Conservation (phyloP, 1,140 invertebrate species). For the Metopolophium dirhodum region DNA sequence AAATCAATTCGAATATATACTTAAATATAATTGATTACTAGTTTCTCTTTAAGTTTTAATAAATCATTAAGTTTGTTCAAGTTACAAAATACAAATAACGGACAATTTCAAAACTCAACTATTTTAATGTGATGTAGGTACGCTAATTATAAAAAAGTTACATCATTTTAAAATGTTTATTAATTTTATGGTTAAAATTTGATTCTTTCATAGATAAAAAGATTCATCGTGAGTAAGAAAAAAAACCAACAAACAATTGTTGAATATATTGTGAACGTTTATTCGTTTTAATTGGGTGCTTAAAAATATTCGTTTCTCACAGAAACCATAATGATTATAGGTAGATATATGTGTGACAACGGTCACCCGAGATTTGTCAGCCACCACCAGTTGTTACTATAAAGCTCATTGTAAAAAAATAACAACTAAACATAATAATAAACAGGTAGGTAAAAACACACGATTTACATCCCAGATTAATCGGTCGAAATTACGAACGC, state of each 20-base stretch:
- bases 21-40: background rate
- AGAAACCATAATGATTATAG: background rate
- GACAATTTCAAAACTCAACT: background rate
- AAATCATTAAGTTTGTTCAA: background rate
- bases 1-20: background rate
- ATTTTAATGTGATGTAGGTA: background rate
- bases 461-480: background rate
- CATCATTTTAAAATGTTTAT: background rate
- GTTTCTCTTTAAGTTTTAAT: background rate
- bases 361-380: background rate
- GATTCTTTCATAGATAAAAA: background rate
- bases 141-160: background rate
- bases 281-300: background rate
- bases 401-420: background rate
- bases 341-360: background rate
- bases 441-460: background rate
- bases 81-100: background rate
- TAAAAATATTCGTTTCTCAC: background rate
- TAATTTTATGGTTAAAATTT: background rate
- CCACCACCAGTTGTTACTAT: background rate
- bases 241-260: background rate
- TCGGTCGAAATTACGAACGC: background rate
- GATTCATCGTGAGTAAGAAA: background rate
- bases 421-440: background rate
- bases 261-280: background rate